Evolutionary conservation across 1,140 invertebrate species (phyloP), one percentile per base, ranked within the genome.

Genomic region (Orius insidiosus): DNA sequence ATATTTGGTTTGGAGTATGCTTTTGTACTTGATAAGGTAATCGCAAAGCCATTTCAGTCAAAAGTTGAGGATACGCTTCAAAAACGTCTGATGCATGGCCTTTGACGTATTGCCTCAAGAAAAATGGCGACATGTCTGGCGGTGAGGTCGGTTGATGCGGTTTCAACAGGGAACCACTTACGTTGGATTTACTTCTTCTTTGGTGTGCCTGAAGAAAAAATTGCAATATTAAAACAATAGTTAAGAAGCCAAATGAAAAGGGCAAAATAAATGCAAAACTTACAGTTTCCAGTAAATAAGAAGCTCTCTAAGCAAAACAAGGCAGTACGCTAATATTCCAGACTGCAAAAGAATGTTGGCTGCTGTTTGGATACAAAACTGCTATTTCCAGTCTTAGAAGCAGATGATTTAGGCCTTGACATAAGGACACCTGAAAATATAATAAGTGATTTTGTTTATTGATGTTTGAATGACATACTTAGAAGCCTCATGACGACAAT

Each of bases 71-170:
- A 64, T 95, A 95, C 13, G 83, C 82, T 58, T 92, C 83, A 60
- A 98, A 94, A 9, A 97, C 80, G 63, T 97, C 90, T 55, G 76
- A 72, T 0, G 85, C 79, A 63, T 93, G 86, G 38, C 82, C 76
- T 61, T 90, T 90, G 5, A 95, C 79, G 62, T 93, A 93, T 58
- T 89, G 87, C 40, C 85, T 76, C 14, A 92, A 70, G 67, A 97
- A 96, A 62, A 98, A 90, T 33, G 92, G 92, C 5, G 85, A 84
- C 83, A 95, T 93, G 58, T 94, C 88, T 1, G 88, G 89, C 39
- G 86, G 76, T 4, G 84, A 75, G 11, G 76, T 70, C 1, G 78
- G 71, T 6, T 80, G 73, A 53, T 85, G 82, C 31, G 85, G 80
- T 59, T 88, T 90, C 10, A 97, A 61, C 40, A 92, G 61, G 47